phyloP scores from a whole-genome alignment of 2,113 vertebrate species.

The Felis catus region F.catus_Fca126_mat1.0 CM031417.1:7519501-7520000 shows the following conservation, averaged over 20 bases:
- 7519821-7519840: neutral
- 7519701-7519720: neutral
- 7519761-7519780: neutral
- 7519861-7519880: neutral
- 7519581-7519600: neutral
- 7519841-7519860: neutral
- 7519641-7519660: accelerated
- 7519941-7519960: neutral
- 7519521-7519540: neutral
- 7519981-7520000: neutral
- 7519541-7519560: neutral
- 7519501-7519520: neutral
- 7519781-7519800: neutral
- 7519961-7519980: neutral
- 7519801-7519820: neutral
- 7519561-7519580: neutral
- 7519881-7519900: neutral
- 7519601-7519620: neutral
- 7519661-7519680: too few relatives aligned
- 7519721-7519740: neutral
- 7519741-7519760: conserved; percentile 7
- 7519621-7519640: accelerated
- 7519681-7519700: too few relatives aligned
- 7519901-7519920: neutral
- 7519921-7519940: neutral